These are phyloP conservation scores for Halictus ligatus DNA, from an alignment of 2,888 invertebrate species.

Conservation along the genomic window DNA sequence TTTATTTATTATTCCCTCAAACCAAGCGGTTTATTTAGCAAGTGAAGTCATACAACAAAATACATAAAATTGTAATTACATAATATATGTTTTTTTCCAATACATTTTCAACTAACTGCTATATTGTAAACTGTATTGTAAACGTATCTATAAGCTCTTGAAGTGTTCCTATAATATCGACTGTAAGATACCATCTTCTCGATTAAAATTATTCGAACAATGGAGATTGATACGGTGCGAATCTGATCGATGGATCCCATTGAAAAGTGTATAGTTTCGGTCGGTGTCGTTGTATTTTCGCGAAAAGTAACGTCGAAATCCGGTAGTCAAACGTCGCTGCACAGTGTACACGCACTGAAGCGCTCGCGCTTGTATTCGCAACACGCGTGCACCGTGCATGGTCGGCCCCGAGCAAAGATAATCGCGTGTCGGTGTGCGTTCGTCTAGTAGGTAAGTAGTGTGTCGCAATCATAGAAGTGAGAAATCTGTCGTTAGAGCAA, in stretches of 20 bases:
- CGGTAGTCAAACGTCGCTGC: conserved; percentile 42
- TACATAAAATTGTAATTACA: too few species aligned
- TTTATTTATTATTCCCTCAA: too few species aligned
- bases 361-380: conserved; percentile 49
- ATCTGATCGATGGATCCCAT: neutral
- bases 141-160: neutral
- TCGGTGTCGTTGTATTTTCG: conserved; percentile 7
- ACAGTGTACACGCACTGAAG: conserved; percentile 54
- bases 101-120: neutral
- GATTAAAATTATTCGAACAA: neutral
- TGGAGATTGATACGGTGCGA: neutral
- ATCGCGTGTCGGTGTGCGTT: conserved; percentile 55
- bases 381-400: conserved; percentile 32
- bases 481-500: conserved; percentile 70
- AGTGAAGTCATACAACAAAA: too few species aligned
- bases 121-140: neutral
- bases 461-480: conserved; percentile 74
- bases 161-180: neutral
- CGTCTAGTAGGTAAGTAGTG: conserved; percentile 71
- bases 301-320: conserved; percentile 42
- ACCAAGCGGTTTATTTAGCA: too few species aligned
- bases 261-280: neutral
- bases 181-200: neutral
- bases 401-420: conserved; percentile 44
- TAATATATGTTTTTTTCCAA: too few species aligned